Base-by-base conservation (phyloP, 2,797 vertebrate species). In the Gadopsis marmoratus region DNA sequence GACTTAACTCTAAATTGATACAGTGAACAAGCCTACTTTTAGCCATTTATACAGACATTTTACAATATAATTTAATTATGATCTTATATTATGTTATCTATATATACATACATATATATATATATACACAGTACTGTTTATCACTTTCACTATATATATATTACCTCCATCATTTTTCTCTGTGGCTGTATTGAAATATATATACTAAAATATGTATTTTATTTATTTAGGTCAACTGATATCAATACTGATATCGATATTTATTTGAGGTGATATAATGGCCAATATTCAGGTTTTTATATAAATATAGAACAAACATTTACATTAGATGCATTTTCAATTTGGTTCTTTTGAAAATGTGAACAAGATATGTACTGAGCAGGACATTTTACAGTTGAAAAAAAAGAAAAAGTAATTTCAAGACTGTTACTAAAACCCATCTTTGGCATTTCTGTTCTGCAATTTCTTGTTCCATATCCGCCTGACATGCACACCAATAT, bases 211-310 rank as follows among this genome's bases (percentile, higher is more conserved):
- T 26, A 26, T 26, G 26, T 26, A 26, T 26, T 26, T 26, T 26
- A 26, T 26, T 26, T 26, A 26, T 26, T 26, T 26, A 26, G 26
- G 26, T 26, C 26, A 26, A 26, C 26, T 26, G 26, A 26, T 26
- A 26, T 26, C 26, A 10, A 65, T 50, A 51, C 33, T 51, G 7
- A 35, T 35, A 35, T 35, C 7, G 4, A 53, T 66, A 39, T 17
- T 37, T 19, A 67, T 53, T 54, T 39, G 7, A 39, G 33, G 29
- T 0, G 9, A 71, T 29, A 14, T 29, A 21, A 29, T 51, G 17
- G 23, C 71, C 14, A 1, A 41, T 62, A 54, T 54, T 63, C 19
- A 63, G 47, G 29, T 56, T 70, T 69, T 58, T 43, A 31, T 19
- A 55, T 21, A 19, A 58, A 43, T 58, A 14, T n/a, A 45, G 10